Evolutionary conservation across 2,888 invertebrate genomes (phyloP), one percentile per base, ranked within the genome.

Genomic region (Meganola albula): DNA sequence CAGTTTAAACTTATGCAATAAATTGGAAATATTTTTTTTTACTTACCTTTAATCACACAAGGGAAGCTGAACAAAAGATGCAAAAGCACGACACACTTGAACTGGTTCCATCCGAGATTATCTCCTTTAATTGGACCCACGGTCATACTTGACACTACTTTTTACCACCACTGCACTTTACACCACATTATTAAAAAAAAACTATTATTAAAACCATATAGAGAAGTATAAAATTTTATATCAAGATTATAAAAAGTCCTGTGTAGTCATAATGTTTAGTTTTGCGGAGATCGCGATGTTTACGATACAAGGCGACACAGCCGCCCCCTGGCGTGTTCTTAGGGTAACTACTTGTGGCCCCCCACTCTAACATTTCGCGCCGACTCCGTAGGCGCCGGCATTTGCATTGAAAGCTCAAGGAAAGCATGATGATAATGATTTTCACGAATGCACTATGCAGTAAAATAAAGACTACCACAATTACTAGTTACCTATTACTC

Each of bases 331-430:
- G 46, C 53, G 54, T 54, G 62, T 63, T 59, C 53, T 60, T 63
- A 65, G 68, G 80, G 75, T 77, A 72, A 85, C 84, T 85, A 79
- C n/a, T n/a, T n/a, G n/a, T n/a, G n/a, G 61, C 74, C 80, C 77
- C 79, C 71, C 66, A 53, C 63, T 70, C 71, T 68, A 65, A 62
- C 73, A 79, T 78, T 80, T 82, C 68, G 84, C 84, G 83, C 83
- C 82, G 82, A 82, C 83, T 83, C 84, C 66, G 79, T 79, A 68
- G 53, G 60, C 49, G 47, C 53, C 58, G 47, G 63, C 70, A 75
- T 75, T 77, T 64, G 75, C 73, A 60, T 56, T n/a, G n/a, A 58
- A 45, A 26, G 40, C 46, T 42, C 45, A 51, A 47, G 48, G 33
- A 55, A 58, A 59, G 50, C 62, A 61, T 62, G 58, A 66, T 67